These are phyloP conservation scores for Nomada ferruginata DNA, from an alignment of 2,888 invertebrate species.

Conservation along the genomic window DNA sequence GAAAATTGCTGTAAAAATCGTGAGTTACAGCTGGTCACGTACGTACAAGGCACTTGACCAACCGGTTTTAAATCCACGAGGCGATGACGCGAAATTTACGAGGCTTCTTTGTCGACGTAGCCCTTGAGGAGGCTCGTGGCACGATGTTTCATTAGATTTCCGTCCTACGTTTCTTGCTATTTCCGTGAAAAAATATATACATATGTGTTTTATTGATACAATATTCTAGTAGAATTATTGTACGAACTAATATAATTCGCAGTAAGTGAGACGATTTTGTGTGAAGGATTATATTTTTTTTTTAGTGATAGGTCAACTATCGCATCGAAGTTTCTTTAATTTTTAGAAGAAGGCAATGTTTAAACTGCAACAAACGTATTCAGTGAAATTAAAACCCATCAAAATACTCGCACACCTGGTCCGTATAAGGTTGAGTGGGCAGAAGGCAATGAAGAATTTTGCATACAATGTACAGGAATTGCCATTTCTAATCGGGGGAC, in stretches of 20 bases:
- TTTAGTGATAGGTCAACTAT: too few species aligned
- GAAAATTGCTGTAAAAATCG: conserved; percentile 65
- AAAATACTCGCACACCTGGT: too few species aligned
- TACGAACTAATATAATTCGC: neutral
- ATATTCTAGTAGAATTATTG: too few species aligned
- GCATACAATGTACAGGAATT: conserved; percentile 3
- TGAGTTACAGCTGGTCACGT: conserved; percentile 63
- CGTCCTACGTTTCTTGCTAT: conserved; percentile 29
- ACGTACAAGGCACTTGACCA: conserved; percentile 50
- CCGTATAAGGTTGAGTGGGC: too few species aligned
- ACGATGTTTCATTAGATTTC: conserved; percentile 59
- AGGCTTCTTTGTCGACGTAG: conserved; percentile 66
- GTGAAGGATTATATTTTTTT: too few species aligned
- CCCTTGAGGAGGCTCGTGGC: conserved; percentile 47
- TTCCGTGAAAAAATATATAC: conserved; percentile 6
- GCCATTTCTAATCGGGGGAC: neutral
- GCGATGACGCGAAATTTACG: conserved; percentile 70
- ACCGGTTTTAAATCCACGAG: conserved; percentile 73
- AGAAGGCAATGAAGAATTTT: neutral
- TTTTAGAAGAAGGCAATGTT: too few species aligned
- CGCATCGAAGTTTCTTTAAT: too few species aligned
- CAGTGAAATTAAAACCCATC: too few species aligned
- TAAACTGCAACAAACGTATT: too few species aligned
- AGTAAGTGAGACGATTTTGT: too few species aligned
- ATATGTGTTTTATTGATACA: neutral